These are phyloP conservation scores for Ennomos fuscantarius DNA, from an alignment of 2,888 invertebrate species.

Conservation along the genomic window DNA sequence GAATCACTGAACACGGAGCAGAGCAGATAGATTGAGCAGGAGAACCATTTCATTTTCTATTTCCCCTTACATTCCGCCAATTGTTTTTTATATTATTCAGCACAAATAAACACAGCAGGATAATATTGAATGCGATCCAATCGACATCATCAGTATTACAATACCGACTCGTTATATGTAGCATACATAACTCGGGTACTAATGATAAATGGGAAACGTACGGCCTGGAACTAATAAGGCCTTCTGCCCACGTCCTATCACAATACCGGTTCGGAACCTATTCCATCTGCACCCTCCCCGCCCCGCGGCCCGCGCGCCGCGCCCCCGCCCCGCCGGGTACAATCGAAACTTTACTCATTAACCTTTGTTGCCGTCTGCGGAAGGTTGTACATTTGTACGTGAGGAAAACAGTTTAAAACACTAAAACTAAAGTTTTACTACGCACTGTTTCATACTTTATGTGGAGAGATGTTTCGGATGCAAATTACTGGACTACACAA, in stretches of 20 bases:
- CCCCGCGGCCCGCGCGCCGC: conserved; percentile 1
- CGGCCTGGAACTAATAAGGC: conserved; percentile 11
- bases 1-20: conserved; percentile 1
- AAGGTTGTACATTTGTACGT: conserved; percentile 4
- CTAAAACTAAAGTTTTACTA: conserved; percentile 9
- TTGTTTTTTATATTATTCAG: too few species aligned
- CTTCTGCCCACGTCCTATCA: conserved; percentile 21
- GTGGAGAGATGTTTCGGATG: too few species aligned
- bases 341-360: conserved; percentile 32
- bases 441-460: neutral
- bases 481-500: too few species aligned
- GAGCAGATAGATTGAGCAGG: neutral
- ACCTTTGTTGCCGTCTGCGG: conserved; percentile 15
- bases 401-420: conserved; percentile 12
- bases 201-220: neutral
- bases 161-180: too few species aligned
- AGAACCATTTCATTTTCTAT: neutral
- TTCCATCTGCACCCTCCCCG: conserved; percentile 1
- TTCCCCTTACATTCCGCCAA: too few species aligned
- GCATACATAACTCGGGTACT: too few species aligned
- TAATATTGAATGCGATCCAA: too few species aligned
- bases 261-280: conserved; percentile 14
- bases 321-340: conserved; percentile 4
- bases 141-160: too few species aligned
- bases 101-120: too few species aligned